Evolutionary conservation across 2,888 invertebrate species (phyloP).

Genomic region (Allacma fusca): DNA sequence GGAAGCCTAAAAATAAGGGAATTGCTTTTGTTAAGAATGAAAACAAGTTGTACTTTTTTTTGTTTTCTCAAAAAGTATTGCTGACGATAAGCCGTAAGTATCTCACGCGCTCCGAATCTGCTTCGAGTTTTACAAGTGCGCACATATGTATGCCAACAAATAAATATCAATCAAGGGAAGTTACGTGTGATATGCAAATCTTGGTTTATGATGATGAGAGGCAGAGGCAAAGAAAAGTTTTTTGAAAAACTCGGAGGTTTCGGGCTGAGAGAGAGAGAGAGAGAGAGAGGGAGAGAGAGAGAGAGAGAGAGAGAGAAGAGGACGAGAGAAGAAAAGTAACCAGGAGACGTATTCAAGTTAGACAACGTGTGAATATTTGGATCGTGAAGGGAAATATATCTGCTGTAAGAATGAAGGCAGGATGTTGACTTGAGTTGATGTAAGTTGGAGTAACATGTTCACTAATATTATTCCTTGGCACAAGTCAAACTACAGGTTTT

Average conservation of each 20-base stretch:
- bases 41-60: too few species aligned
- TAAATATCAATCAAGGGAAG: too few species aligned
- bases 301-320: constrained; percentile 1
- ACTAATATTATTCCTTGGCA: constrained; percentile 10
- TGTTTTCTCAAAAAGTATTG: too few species aligned
- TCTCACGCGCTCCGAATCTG: too few species aligned
- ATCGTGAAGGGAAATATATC: background rate
- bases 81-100: too few species aligned
- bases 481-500: constrained; percentile 6
- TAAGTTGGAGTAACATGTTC: constrained; percentile 8
- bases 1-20: too few species aligned
- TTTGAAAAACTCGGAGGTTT: background rate
- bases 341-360: constrained; percentile 14
- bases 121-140: too few species aligned
- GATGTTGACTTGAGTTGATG: constrained; percentile 30
- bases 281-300: constrained; percentile 7
- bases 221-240: too few species aligned
- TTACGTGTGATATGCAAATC: too few species aligned
- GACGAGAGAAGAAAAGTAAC: constrained; percentile 6
- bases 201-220: too few species aligned
- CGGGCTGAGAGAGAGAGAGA: background rate
- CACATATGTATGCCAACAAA: too few species aligned
- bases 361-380: constrained; percentile 39
- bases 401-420: constrained; percentile 14
- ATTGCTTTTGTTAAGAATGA: too few species aligned